Conservation (phyloP, 2,113 vertebrate genomes). For the Petromus typicus region DNA sequence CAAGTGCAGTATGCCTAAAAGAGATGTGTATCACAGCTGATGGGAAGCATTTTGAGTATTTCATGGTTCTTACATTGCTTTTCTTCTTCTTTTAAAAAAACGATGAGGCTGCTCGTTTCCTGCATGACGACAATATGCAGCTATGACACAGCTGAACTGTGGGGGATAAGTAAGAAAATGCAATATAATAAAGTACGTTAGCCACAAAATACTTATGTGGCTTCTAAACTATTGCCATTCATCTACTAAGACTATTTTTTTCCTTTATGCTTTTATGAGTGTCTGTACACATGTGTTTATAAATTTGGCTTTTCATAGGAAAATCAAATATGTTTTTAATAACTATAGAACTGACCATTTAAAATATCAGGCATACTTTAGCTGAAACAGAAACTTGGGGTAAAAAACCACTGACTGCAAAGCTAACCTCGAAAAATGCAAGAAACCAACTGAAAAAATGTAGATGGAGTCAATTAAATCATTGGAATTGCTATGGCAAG, state of each 20-base stretch:
- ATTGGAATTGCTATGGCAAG: constrained; percentile 78
- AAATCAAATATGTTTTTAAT: constrained; percentile 45
- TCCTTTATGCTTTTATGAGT: background rate
- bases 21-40: background rate
- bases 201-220: background rate
- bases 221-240: background rate
- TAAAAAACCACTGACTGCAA: constrained; percentile 58
- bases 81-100: constrained; percentile 1
- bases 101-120: background rate
- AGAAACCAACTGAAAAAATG: constrained; percentile 82
- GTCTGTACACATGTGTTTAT: background rate
- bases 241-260: background rate
- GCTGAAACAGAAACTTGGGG: constrained; percentile 73
- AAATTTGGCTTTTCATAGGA: constrained; percentile 64
- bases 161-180: background rate
- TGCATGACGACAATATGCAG: background rate
- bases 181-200: too few species aligned
- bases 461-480: constrained; percentile 79
- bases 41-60: background rate
- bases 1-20: background rate
- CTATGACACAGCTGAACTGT: background rate
- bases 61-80: background rate
- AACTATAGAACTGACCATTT: constrained; percentile 51
- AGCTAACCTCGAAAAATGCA: constrained; percentile 71
- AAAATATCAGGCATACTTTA: constrained; percentile 55